Conservation (phyloP, 2,888 invertebrate genomes). For the Noctuana brunneofusca region DNA sequence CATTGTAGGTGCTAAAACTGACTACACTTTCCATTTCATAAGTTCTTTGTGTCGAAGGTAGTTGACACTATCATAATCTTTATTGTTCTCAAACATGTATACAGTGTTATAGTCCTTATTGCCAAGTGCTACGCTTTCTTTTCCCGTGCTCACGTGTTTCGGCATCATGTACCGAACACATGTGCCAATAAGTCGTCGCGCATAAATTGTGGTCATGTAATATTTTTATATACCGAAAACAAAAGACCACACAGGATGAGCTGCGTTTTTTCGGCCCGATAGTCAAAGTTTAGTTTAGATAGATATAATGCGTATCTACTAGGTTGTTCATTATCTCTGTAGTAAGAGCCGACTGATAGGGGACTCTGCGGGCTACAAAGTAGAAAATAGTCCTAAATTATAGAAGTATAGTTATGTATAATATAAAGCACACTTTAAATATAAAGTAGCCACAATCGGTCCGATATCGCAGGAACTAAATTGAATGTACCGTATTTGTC, state of each 20-base stretch:
- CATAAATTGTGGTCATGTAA: constrained; percentile 37
- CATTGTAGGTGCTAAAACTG: constrained; percentile 57
- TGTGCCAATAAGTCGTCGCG: constrained; percentile 42
- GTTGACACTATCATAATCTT: constrained; percentile 50
- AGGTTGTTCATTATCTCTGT: no score
- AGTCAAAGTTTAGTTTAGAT: background rate
- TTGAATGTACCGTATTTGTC: background rate
- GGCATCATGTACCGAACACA: constrained; percentile 36
- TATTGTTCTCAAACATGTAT: constrained; percentile 39
- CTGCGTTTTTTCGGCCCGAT: constrained; percentile 4
- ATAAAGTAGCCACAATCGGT: no score
- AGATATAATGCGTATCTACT: background rate
- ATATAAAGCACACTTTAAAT: no score
- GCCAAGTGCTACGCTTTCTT: background rate
- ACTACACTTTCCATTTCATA: constrained; percentile 62
- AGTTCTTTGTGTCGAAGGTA: constrained; percentile 67
- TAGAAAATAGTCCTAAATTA: no score
- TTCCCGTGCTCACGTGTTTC: background rate
- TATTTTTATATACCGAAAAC: constrained; percentile 31
- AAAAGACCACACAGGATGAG: constrained; percentile 24
- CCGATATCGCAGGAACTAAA: no score
- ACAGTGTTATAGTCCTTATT: constrained; percentile 19
- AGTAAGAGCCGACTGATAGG: background rate
- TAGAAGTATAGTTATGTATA: no score
- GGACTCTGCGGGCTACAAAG: no score